A percentile compares a stretch with the other conserved stretches of the same genome.
phyloP scores from a whole-genome alignment of 2,888 invertebrate species.

The Ceramica pisi region DNA sequence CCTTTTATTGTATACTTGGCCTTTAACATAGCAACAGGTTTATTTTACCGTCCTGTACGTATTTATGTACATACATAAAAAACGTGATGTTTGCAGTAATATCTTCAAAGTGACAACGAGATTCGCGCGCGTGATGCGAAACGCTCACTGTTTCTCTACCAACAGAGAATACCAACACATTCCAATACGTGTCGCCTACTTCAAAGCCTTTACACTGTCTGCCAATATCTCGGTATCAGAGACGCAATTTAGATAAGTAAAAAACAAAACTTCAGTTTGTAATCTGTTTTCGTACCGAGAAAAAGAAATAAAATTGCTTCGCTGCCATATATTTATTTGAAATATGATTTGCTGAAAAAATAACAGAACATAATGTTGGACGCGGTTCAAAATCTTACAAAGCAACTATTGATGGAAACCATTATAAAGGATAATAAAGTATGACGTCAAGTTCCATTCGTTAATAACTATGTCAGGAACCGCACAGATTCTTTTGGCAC shows the following conservation, averaged over 20 bases:
- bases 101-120: constrained; percentile 59
- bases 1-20: constrained; percentile 34
- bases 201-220: constrained; percentile 59
- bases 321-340: constrained; percentile 17
- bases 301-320: constrained; percentile 20
- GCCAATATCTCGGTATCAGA: constrained; percentile 44
- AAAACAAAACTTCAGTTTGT: constrained; percentile 39
- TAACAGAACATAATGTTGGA: constrained; percentile 46
- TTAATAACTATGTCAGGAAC: constrained; percentile 64
- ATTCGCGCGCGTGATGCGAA: constrained; percentile 56
- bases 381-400: constrained; percentile 47
- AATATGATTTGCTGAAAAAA: constrained; percentile 36
- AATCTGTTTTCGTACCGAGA: constrained; percentile 19
- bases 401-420: constrained; percentile 49
- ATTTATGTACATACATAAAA: constrained; percentile 39
- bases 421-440: constrained; percentile 59
- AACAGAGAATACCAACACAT: constrained; percentile 60
- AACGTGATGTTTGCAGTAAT: constrained; percentile 56
- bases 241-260: constrained; percentile 54
- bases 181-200: constrained; percentile 60
- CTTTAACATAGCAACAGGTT: constrained; percentile 25
- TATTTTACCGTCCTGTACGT: constrained; percentile 35
- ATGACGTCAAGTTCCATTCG: constrained; percentile 63
- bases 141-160: constrained; percentile 57
- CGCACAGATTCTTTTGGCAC: constrained; percentile 60